Evolutionary conservation across 2,113 vertebrate genomes (phyloP).

Genomic region (Etia nguti): DNA sequence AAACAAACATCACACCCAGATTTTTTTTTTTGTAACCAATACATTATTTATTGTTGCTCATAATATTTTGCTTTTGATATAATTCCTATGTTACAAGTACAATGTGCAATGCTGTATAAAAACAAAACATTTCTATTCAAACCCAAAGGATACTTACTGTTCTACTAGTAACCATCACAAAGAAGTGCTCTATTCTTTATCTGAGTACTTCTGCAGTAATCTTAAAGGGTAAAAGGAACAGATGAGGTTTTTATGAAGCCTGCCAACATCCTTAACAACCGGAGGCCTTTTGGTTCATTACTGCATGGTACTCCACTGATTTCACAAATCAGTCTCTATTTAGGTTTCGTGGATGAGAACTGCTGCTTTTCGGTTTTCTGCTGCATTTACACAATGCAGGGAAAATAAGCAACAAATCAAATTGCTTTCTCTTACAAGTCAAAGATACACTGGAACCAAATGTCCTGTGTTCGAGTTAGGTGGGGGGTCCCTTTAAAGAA

Average conservation of each 20-base stretch:
- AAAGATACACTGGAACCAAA: not conserved
- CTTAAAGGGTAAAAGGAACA: constrained; percentile 65
- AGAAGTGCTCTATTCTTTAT: constrained; percentile 62
- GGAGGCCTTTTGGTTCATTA: constrained; percentile 24
- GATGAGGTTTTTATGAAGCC: constrained; percentile 51
- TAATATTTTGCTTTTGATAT: constrained; percentile 68
- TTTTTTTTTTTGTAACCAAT: constrained; percentile 59
- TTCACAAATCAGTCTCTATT: not conserved
- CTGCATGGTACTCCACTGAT: not conserved
- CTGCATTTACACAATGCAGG: not conserved
- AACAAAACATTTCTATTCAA: constrained; percentile 68
- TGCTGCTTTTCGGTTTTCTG: not conserved
- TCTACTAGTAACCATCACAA: constrained; percentile 58
- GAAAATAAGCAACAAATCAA: not conserved
- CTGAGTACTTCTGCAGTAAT: constrained; percentile 50
- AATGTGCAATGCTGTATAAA: constrained; percentile 76
- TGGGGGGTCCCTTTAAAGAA: not conserved
- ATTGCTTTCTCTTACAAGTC: not conserved
- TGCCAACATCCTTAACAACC: not conserved
- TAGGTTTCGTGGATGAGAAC: not conserved
- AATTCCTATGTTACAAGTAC: constrained; percentile 72
- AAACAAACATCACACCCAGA: constrained; percentile 27
- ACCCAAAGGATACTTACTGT: constrained; percentile 66
- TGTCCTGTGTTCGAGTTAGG: not conserved
- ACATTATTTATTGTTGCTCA: constrained; percentile 72